Conservation (phyloP, 2,113 vertebrate species). For the Sinocyclocheilus rhinocerous region DNA sequence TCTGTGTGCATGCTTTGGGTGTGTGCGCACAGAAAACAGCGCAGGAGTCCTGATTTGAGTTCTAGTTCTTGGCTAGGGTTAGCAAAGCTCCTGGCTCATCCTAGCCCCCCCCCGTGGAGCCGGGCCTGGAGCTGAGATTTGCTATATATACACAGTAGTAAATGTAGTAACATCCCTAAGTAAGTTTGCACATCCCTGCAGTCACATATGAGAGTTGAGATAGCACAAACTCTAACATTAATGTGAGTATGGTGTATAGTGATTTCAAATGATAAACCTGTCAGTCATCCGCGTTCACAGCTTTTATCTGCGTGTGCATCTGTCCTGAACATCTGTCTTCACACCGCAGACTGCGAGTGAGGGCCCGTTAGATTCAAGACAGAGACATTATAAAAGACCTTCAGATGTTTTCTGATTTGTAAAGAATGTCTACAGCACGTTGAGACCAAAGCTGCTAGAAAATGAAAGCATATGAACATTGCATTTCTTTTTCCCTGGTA, state of each 20-base stretch:
- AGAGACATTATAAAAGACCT: slow-evolving; percentile 65
- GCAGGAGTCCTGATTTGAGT: no score
- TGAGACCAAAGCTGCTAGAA: slow-evolving; percentile 70
- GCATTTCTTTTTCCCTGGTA: slow-evolving; percentile 62
- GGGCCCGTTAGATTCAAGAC: slow-evolving; percentile 43
- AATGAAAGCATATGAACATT: slow-evolving; percentile 71
- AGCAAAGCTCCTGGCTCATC: no score
- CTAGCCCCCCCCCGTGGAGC: no score
- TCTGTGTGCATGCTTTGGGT: no score
- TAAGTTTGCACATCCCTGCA: background rate
- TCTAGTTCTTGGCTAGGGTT: no score
- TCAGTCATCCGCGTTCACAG: slow-evolving; percentile 37
- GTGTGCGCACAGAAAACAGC: no score
- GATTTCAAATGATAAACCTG: slow-evolving; percentile 13
- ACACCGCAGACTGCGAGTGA: slow-evolving; percentile 21
- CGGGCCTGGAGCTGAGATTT: background rate
- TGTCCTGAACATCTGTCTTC: slow-evolving; percentile 65
- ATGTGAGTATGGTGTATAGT: slow-evolving; percentile 10
- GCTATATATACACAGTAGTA: background rate
- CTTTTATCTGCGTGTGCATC: slow-evolving; percentile 34
- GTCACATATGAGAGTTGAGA: background rate
- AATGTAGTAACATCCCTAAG: background rate
- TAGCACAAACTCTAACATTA: slow-evolving; percentile 1
- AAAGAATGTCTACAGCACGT: slow-evolving; percentile 73
- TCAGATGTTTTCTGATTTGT: slow-evolving; percentile 75